A percentile compares a stretch with the other conserved stretches of the same genome.
phyloP scores from a whole-genome alignment of 1,140 invertebrate genomes.

The Drosophila ironensis region DNA sequence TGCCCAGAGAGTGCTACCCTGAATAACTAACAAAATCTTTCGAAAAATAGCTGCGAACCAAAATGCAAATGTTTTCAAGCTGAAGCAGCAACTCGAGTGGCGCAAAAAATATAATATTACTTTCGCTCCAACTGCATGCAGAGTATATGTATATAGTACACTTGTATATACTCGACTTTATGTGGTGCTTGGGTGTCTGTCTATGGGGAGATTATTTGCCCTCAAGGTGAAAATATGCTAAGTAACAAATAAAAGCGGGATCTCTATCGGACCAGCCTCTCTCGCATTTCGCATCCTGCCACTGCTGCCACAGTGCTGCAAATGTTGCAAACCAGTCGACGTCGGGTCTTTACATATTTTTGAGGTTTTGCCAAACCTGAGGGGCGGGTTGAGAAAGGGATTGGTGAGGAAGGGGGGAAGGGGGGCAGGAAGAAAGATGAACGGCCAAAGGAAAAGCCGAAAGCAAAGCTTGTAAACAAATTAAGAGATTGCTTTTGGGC shows the following conservation, averaged over 20 bases:
- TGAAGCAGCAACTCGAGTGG: slow-evolving; percentile 48
- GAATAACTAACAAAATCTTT: slow-evolving; percentile 21
- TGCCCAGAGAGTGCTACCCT: neutral
- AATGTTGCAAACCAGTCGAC: slow-evolving; percentile 57
- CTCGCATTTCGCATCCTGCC: neutral
- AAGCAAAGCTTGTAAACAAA: slow-evolving; percentile 76
- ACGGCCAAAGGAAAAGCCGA: slow-evolving; percentile 63
- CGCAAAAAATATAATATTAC: slow-evolving; percentile 75
- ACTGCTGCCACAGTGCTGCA: slow-evolving; percentile 6
- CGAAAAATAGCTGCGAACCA: slow-evolving; percentile 18
- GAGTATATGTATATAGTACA: slow-evolving; percentile 2
- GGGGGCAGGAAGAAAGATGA: slow-evolving; percentile 17
- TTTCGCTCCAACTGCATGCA: slow-evolving; percentile 35
- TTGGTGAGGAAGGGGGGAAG: neutral
- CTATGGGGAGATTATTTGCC: slow-evolving; percentile 74
- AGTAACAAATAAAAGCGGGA: slow-evolving; percentile 77
- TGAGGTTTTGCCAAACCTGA: slow-evolving; percentile 66
- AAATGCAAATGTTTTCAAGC: slow-evolving; percentile 43
- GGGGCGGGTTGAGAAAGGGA: neutral
- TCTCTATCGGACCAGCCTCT: slow-evolving; percentile 51
- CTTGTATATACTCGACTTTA: no score
- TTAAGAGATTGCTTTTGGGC: slow-evolving; percentile 77
- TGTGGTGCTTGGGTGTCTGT: slow-evolving; percentile 25
- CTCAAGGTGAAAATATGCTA: slow-evolving; percentile 78
- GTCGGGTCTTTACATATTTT: slow-evolving; percentile 71